Percentiles rank a stretch among this genome's conserved stretches.
Conservation (phyloP, 2,113 vertebrate genomes). For the Dicaeum eximium region DNA sequence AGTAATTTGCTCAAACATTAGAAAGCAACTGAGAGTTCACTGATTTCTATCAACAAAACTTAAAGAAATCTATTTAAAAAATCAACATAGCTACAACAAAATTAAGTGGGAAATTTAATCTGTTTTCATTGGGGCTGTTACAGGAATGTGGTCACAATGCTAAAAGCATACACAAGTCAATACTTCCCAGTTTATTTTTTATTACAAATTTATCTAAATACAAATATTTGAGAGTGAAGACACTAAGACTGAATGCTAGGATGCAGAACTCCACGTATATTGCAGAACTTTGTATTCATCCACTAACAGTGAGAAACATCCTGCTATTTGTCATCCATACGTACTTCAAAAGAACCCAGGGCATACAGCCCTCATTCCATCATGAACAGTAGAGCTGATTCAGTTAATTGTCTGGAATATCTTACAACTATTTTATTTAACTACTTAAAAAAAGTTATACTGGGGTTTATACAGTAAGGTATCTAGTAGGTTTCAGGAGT, state of each 20-base stretch:
- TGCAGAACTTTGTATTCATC: not conserved
- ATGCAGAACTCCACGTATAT: not conserved
- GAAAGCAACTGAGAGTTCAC: not conserved
- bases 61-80: not conserved
- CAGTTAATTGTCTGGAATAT: not conserved
- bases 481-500: not conserved
- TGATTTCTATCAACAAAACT: not conserved
- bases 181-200: not conserved
- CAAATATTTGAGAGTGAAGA: not conserved
- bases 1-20: not conserved
- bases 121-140: not conserved
- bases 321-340: not conserved
- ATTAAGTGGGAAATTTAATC: not conserved
- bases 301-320: not conserved
- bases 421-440: not conserved
- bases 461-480: not conserved
- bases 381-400: not conserved
- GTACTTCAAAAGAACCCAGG: not conserved
- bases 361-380: not conserved
- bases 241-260: not conserved
- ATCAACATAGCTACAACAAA: not conserved
- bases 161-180: not conserved
- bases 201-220: not conserved
- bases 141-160: not conserved
- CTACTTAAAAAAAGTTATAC: not conserved